Conservation (phyloP, 2,113 vertebrate genomes). For the Oophaga pumilio region DNA sequence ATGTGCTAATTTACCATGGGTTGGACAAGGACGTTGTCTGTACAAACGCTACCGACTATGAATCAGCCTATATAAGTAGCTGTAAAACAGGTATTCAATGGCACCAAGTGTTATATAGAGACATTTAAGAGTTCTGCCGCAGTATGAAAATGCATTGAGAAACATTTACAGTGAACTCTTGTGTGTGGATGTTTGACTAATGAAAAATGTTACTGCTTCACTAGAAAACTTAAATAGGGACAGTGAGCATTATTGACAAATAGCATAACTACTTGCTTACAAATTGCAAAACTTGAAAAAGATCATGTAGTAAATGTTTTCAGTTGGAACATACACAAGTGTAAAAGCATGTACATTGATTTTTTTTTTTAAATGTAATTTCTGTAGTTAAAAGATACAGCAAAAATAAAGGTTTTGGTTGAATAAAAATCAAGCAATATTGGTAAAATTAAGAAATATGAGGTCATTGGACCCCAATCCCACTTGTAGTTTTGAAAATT, state of each 20-base stretch:
- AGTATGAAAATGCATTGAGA: not conserved
- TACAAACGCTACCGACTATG: not conserved
- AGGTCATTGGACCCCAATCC: too few species aligned
- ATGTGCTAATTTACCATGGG: not conserved
- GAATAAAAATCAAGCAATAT: too few species aligned
- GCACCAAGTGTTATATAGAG: not conserved
- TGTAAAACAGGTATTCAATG: not conserved
- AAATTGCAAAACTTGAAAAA: not conserved
- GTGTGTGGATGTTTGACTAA: not conserved
- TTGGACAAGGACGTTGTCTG: constrained; percentile 1
- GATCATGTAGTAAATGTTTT: not conserved
- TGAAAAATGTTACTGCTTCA: not conserved
- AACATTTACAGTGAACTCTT: not conserved
- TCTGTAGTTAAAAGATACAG: too few species aligned
- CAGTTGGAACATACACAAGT: not conserved
- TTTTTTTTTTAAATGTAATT: too few species aligned
- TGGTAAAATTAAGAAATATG: too few species aligned
- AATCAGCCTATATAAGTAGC: not conserved
- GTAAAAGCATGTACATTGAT: too few species aligned
- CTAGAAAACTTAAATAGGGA: not conserved
- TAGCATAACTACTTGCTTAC: not conserved
- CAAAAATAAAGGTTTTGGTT: too few species aligned
- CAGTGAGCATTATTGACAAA: not conserved
- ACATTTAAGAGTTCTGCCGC: not conserved
- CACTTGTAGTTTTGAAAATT: too few species aligned